Percentiles rank a stretch among this genome's conserved stretches.
phyloP scores from a whole-genome alignment of 2,113 vertebrate species.

The Electrona antarctica region DNA sequence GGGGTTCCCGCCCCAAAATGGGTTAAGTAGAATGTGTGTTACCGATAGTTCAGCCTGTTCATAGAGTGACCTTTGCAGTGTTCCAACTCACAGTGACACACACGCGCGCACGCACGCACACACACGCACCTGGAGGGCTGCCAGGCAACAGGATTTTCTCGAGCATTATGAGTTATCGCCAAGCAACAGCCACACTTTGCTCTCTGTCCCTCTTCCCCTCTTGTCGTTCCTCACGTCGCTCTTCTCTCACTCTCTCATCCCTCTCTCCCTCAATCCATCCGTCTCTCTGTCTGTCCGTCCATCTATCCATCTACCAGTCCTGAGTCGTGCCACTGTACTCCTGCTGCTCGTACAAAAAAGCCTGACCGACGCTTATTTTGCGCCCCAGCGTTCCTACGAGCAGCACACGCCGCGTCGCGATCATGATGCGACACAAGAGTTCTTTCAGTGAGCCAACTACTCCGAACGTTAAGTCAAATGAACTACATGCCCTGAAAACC shows the following conservation, averaged over 20 bases:
- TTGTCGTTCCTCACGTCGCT: background rate
- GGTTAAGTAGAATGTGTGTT: too few relatives aligned
- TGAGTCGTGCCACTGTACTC: too few relatives aligned
- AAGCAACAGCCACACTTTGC: slow-evolving; percentile 36
- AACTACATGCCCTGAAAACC: too few relatives aligned
- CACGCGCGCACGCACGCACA: background rate
- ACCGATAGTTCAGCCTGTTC: background rate
- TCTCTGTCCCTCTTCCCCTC: slow-evolving; percentile 31
- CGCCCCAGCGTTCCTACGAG: too few relatives aligned
- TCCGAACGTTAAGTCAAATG: too few relatives aligned
- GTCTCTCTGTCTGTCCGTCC: background rate
- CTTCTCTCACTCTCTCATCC: background rate
- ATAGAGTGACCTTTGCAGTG: slow-evolving; percentile 7
- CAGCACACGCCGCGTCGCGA: too few relatives aligned
- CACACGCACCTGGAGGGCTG: slow-evolving; percentile 6
- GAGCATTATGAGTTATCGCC: slow-evolving; percentile 53
- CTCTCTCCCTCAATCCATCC: slow-evolving; percentile 1
- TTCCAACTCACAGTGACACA: slow-evolving; percentile 9
- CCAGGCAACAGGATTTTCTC: slow-evolving; percentile 43
- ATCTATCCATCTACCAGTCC: too few relatives aligned
- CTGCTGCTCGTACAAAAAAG: too few relatives aligned
- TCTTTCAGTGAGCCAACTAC: too few relatives aligned
- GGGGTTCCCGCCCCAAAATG: too few relatives aligned
- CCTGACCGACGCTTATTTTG: too few relatives aligned
- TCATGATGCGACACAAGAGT: too few relatives aligned